Base-by-base conservation (phyloP, 1,140 invertebrate species). In the Aphelenchoides avenae region DNA sequence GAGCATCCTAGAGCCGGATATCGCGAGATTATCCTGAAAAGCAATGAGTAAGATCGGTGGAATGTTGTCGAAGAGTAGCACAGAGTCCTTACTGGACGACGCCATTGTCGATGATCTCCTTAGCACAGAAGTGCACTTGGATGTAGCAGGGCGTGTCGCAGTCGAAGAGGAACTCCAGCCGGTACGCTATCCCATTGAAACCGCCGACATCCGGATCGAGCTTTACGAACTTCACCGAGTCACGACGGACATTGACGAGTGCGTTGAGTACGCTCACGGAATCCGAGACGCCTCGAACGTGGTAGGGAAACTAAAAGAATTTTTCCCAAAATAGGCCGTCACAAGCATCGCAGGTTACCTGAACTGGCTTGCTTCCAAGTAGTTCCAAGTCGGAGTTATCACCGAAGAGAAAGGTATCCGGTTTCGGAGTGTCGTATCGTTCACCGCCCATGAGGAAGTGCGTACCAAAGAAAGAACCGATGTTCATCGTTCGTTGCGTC, bases 81-180 rank as follows among this genome's bases (percentile, higher is more conserved):
- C 20, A 31, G 18, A 20, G 7, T 52, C 20, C 33, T 33, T 55
- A 63, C 61, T 65, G 60, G 22, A 66, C 49, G 27, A 59, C 37
- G 27, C 57, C 18, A 31, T 50, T 46, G 18, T 66, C 66, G 36
- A 70, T 36, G 26, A 67, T 27, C 54, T 68, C 66, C 36, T 40
- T 40, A 30, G 66, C 68, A 63, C 61, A 68, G 36, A 68, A 68
- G 34, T 70, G 66, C 22, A 68, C 50, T 64, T 68, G 66, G 36
- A 68, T 41, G 24, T 51, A 71, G 57, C 66, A 68, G 26, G 51
- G 24, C 0, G 52, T 64, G 58, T 68, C 66, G 41, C 55, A 61
- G 15, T 68, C 66, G 31, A 68, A 68, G 26, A 71, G 22, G 49
- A 68, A 71, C 42, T 71, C 66, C 1, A 68, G 13, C 22, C 57